Conservation (phyloP, 37 sponge, comb jelly and placozoan genomes). For the Petrosia ficiformis region DNA sequence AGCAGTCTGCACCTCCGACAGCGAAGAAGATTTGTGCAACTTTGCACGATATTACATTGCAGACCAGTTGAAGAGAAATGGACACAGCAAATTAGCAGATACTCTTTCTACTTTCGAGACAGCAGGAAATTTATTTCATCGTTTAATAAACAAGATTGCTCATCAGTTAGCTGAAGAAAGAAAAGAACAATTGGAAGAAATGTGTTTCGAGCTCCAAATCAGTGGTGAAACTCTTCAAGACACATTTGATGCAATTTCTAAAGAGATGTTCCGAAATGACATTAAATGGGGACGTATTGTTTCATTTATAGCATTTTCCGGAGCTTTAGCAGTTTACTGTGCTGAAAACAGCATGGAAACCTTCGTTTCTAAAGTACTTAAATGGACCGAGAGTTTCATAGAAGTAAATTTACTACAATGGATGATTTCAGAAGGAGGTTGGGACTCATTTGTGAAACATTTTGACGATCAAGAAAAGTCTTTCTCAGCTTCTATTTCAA, state of each 20-base stretch:
- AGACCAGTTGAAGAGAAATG: constrained; percentile 8
- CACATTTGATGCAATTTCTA: constrained; percentile 32
- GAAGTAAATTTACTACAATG: constrained; percentile 12
- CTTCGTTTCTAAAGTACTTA: constrained; percentile 22
- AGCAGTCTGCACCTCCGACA: too few relatives aligned
- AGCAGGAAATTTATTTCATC: not conserved
- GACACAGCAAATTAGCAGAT: constrained; percentile 12
- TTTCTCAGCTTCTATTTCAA: not conserved
- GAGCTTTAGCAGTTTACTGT: constrained; percentile 47
- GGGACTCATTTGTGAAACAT: constrained; percentile 22
- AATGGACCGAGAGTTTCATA: constrained; percentile 21
- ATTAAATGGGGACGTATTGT: constrained; percentile 72
- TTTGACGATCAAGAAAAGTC: constrained; percentile 6
- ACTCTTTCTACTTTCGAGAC: not conserved
- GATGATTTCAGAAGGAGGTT: constrained; percentile 25
- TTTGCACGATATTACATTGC: constrained; percentile 27
- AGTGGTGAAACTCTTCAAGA: constrained; percentile 19
- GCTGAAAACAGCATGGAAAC: constrained; percentile 21
- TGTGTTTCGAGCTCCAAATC: constrained; percentile 22
- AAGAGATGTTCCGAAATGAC: constrained; percentile 46
- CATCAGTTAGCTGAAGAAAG: constrained; percentile 29
- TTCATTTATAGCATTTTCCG: constrained; percentile 51
- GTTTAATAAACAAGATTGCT: constrained; percentile 3
- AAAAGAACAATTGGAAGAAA: constrained; percentile 45
- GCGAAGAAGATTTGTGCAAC: too few relatives aligned